Evolutionary conservation across 2,888 invertebrate species (phyloP).

Genomic region (Drosophila prolongata): DNA sequence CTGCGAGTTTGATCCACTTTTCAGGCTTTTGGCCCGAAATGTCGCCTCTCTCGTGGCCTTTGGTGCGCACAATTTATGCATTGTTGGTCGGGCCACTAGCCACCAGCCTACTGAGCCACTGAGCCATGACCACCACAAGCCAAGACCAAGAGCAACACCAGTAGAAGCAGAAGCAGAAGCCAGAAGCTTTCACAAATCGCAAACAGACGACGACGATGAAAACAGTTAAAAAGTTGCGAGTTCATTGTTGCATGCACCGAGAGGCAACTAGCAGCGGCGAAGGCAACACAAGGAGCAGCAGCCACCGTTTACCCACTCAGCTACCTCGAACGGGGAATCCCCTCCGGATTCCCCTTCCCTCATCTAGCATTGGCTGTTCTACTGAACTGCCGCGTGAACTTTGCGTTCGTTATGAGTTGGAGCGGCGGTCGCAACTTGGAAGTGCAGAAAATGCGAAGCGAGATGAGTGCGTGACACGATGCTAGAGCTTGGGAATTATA

Average conservation of each 20-base stretch:
- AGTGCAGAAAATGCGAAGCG: slow-evolving; percentile 18
- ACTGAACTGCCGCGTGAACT: slow-evolving; percentile 52
- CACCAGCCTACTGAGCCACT: slow-evolving; percentile 9
- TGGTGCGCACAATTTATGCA: slow-evolving; percentile 72
- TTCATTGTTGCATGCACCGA: slow-evolving; percentile 76
- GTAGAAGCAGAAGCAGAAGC: slow-evolving; percentile 30
- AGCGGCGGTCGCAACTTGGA: slow-evolving; percentile 2
- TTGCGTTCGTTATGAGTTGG: slow-evolving; percentile 73
- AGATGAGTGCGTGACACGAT: slow-evolving; percentile 35
- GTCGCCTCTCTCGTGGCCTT: slow-evolving; percentile 59
- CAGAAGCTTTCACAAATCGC: slow-evolving; percentile 79
- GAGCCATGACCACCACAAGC: slow-evolving; percentile 45
- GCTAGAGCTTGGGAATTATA: too few relatives aligned
- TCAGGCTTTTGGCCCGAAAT: slow-evolving; percentile 44
- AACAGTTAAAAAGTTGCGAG: slow-evolving; percentile 79
- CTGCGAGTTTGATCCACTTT: slow-evolving; percentile 71
- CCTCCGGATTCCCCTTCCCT: slow-evolving; percentile 6
- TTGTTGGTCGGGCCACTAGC: slow-evolving; percentile 57
- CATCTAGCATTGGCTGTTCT: slow-evolving; percentile 39
- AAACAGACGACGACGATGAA: slow-evolving; percentile 56
- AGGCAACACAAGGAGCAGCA: slow-evolving; percentile 25
- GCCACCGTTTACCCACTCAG: slow-evolving; percentile 49
- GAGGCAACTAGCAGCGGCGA: slow-evolving; percentile 16
- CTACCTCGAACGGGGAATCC: slow-evolving; percentile 19
- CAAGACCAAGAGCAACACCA: slow-evolving; percentile 25